Evolutionary conservation across 2,888 invertebrate genomes (phyloP).

Genomic region (Hermaeophaga mercurialis): DNA sequence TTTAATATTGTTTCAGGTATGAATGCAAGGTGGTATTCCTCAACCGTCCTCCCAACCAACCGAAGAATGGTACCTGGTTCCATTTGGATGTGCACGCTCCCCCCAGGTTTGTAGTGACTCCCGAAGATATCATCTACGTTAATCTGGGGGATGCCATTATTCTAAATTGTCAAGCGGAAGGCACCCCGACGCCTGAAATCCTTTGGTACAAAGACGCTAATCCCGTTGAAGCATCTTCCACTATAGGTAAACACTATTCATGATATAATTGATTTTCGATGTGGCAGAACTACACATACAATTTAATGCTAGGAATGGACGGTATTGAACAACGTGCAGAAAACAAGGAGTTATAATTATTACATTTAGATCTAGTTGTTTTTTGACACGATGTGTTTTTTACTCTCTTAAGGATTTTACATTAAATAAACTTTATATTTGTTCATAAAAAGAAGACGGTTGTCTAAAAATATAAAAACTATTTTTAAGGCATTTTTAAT

Average conservation of each 20-base stretch:
- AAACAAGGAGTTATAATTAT: too few species aligned
- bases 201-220: slow-evolving; percentile 95
- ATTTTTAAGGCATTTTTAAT: slow-evolving; percentile 75
- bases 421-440: too few species aligned
- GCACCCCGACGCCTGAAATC: slow-evolving; percentile 93
- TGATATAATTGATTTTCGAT: too few species aligned
- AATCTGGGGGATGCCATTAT: slow-evolving; percentile 95
- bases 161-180: slow-evolving; percentile 95
- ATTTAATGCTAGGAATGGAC: too few species aligned
- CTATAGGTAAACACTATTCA: slow-evolving; percentile 64
- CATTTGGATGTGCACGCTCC: slow-evolving; percentile 97
- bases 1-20: too few species aligned
- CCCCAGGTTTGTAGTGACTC: slow-evolving; percentile 92
- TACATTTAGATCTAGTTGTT: too few species aligned
- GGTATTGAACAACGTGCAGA: too few species aligned
- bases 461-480: too few species aligned
- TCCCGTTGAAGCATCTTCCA: slow-evolving; percentile 86
- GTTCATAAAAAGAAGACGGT: too few species aligned
- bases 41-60: slow-evolving; percentile 89
- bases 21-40: slow-evolving; percentile 83
- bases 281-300: too few species aligned
- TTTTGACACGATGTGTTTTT: too few species aligned
- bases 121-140: slow-evolving; percentile 95
- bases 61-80: slow-evolving; percentile 97
- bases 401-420: too few species aligned